These are phyloP conservation scores for Coregonus clupeaformis DNA, from an alignment of 2,113 vertebrate species.

Conservation along the genomic window DNA sequence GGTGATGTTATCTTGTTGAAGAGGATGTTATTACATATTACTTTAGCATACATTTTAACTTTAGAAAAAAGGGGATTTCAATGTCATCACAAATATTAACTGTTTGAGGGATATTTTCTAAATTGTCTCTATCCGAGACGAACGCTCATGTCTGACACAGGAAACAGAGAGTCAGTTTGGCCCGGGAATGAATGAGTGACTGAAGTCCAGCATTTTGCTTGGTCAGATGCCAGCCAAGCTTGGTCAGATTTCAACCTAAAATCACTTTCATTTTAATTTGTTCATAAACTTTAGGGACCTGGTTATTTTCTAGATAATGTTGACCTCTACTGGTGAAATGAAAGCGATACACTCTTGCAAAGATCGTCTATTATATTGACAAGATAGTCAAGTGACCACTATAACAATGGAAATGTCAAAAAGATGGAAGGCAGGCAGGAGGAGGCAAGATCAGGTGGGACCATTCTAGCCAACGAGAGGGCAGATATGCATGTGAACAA, in stretches of 20 bases:
- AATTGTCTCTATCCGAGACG: background rate
- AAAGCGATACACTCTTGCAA: background rate
- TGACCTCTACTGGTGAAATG: conserved; percentile 76
- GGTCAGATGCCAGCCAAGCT: background rate
- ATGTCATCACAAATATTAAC: no score
- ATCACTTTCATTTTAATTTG: background rate
- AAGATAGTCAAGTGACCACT: no score
- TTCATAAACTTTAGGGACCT: background rate
- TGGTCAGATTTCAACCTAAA: no score
- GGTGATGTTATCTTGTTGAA: background rate
- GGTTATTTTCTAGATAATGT: conserved; percentile 62
- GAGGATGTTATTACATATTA: background rate
- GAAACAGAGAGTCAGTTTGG: conserved; percentile 15
- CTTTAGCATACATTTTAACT: background rate
- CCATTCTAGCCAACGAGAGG: no score
- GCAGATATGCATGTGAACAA: no score
- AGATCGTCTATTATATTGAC: no score
- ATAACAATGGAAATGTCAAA: no score
- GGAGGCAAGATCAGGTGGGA: no score
- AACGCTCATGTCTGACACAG: background rate
- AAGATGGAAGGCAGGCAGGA: no score
- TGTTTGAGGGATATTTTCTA: no score
- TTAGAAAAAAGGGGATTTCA: no score
- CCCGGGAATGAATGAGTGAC: conserved; percentile 9
- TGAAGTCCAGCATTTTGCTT: background rate